Conservation (phyloP, 2,797 vertebrate genomes). For the Muraenolepis orangiensis region DNA sequence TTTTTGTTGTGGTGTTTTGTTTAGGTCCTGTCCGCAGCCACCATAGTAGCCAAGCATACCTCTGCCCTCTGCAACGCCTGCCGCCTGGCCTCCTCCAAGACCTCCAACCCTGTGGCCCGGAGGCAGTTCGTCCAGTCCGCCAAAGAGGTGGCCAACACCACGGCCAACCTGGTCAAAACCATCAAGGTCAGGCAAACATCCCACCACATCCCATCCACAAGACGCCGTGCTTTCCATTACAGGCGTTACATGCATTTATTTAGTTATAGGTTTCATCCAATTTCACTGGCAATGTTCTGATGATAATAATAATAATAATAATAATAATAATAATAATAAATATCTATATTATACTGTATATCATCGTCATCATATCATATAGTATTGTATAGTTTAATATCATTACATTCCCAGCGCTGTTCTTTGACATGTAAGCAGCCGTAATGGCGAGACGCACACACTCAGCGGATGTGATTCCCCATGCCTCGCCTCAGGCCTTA, state of each 20-base stretch:
- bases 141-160: slow-evolving; percentile 99
- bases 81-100: slow-evolving; percentile 95
- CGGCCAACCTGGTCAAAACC: slow-evolving; percentile 97
- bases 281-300: background rate
- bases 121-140: slow-evolving; percentile 98
- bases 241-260: background rate
- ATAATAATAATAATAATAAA: background rate
- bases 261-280: background rate
- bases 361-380: background rate
- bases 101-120: slow-evolving; percentile 93
- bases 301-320: background rate
- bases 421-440: background rate
- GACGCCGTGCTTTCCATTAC: background rate
- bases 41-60: slow-evolving; percentile 97
- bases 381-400: background rate
- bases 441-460: background rate
- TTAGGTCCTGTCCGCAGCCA: slow-evolving; percentile 94
- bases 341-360: background rate
- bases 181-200: slow-evolving; percentile 84
- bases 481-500: slow-evolving; percentile 81
- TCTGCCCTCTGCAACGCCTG: slow-evolving; percentile 96
- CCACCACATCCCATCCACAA: background rate
- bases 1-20: slow-evolving; percentile 11
- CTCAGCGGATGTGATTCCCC: no score
- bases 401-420: background rate